Conservation (phyloP, 2,888 invertebrate genomes). For the Drosophila kanekoi region DNA sequence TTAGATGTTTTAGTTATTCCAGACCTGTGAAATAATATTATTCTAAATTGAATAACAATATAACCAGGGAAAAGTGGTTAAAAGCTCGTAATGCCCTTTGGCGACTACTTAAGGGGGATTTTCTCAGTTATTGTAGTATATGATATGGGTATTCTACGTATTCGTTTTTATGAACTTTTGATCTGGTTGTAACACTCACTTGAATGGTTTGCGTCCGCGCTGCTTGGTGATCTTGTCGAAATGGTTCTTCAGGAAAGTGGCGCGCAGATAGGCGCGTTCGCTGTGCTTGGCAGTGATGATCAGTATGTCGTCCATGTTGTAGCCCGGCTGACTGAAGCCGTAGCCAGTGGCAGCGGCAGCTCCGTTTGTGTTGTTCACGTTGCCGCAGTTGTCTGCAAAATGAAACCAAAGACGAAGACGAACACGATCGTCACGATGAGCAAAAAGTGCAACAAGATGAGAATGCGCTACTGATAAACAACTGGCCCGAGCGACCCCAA, state of each 20-base stretch:
- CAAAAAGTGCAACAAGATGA: slow-evolving; percentile 46
- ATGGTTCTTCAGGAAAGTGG: slow-evolving; percentile 92
- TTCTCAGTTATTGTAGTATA: too few relatives aligned
- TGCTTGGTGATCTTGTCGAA: slow-evolving; percentile 94
- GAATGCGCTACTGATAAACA: slow-evolving; percentile 65
- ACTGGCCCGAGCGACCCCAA: slow-evolving; percentile 67
- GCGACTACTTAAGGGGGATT: too few relatives aligned
- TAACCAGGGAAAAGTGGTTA: too few relatives aligned
- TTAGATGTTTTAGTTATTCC: too few relatives aligned
- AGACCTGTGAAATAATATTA: too few relatives aligned
- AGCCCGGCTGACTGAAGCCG: slow-evolving; percentile 63
- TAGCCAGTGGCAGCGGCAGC: slow-evolving; percentile 52
- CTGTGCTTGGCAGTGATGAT: slow-evolving; percentile 92
- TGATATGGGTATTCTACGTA: neutral
- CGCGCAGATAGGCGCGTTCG: slow-evolving; percentile 92
- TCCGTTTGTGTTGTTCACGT: slow-evolving; percentile 80
- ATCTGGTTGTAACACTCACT: slow-evolving; percentile 86
- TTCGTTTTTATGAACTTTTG: neutral
- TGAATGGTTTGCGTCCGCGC: slow-evolving; percentile 92
- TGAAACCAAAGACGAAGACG: slow-evolving; percentile 56
- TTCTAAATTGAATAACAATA: too few relatives aligned
- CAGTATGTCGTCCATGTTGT: slow-evolving; percentile 92
- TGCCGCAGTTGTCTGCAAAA: slow-evolving; percentile 84
- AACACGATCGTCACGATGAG: slow-evolving; percentile 35
- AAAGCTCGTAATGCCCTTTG: too few relatives aligned